Evolutionary conservation across 2,113 vertebrate genomes (phyloP), one percentile per base, ranked within the genome.

Genomic region (Pica pica): DNA sequence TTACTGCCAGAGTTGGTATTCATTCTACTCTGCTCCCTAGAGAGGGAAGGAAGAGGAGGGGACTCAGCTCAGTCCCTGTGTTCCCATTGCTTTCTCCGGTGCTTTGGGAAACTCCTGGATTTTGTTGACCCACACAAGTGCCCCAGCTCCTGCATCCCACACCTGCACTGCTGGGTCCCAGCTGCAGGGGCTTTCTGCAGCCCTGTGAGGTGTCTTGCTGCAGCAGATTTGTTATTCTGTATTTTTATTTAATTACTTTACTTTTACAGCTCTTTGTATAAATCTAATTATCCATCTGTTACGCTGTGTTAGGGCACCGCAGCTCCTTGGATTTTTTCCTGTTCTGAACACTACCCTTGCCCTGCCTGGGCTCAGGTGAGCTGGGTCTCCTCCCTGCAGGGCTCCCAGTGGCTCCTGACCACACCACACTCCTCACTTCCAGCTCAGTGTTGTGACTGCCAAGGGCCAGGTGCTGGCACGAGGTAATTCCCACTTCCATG

Each of bases 261-360:
- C 87, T 97, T 97, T 97, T 97, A 96, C 83, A 97, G 94, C 95
- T 95, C 92, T 97, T 95, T 70, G 69, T 95, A 94, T 89, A 97
- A 97, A 97, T 97, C 79, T 95, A 94, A 97, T 97, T 97, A 95
- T 97, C 97, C 95, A 97, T 98, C 97, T 98, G 97, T 97, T 98
- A 92, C 5, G 30, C 90, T 96, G 71, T 9, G 17, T 96, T 89
- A 93, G 93, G 83, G 81, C 88, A 76, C 79, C n/a, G 49, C 69
- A 81, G 91, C 95, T 95, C 27, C 13, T 76, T 1, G 0, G 83
- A 13, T 26, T n/a, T 56, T 83, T 85, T 15, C 80, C 89, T 84
- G 33, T 83, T 89, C 77, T 39, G 75, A 88, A 33, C 53, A 69
- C 37, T 61, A 37, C 63, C 80, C 90, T 92, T 86, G 82, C 70